These are phyloP conservation scores for Buphagus erythrorhynchus DNA, from an alignment of 2,797 vertebrate species.

Conservation along the genomic window DNA sequence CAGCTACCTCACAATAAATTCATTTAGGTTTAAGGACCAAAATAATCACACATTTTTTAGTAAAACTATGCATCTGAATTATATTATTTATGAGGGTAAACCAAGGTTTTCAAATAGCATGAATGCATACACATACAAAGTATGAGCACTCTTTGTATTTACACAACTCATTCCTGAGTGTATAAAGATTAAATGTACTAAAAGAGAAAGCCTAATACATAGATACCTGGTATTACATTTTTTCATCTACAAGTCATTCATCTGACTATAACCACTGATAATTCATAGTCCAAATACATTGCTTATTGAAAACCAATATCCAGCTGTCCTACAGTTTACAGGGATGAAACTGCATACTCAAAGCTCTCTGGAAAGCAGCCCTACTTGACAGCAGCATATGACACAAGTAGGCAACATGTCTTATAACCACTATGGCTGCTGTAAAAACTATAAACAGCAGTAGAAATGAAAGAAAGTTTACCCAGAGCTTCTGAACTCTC, in stretches of 20 bases:
- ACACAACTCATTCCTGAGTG: not conserved
- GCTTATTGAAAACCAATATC: not conserved
- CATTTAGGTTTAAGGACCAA: not conserved
- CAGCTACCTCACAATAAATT: not conserved
- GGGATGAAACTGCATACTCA: not conserved
- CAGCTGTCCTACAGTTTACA: not conserved
- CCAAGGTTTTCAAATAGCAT: not conserved
- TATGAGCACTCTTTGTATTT: not conserved
- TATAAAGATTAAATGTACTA: not conserved
- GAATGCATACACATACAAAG: not conserved
- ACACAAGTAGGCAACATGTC: not conserved
- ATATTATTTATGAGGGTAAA: not conserved
- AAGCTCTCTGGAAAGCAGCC: not conserved
- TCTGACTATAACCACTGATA: not conserved
- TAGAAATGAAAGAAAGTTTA: not conserved
- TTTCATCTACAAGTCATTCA: not conserved
- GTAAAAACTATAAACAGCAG: not conserved
- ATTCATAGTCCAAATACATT: not conserved
- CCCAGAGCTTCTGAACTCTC: not conserved
- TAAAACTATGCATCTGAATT: not conserved
- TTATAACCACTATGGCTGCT: not conserved
- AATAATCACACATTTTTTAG: not conserved
- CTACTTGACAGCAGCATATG: fast-evolving
- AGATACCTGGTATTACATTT: not conserved
- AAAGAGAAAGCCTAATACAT: not conserved